phyloP scores from a whole-genome alignment of 2,888 invertebrate genomes.

The Diadegma fenestrale region DNA sequence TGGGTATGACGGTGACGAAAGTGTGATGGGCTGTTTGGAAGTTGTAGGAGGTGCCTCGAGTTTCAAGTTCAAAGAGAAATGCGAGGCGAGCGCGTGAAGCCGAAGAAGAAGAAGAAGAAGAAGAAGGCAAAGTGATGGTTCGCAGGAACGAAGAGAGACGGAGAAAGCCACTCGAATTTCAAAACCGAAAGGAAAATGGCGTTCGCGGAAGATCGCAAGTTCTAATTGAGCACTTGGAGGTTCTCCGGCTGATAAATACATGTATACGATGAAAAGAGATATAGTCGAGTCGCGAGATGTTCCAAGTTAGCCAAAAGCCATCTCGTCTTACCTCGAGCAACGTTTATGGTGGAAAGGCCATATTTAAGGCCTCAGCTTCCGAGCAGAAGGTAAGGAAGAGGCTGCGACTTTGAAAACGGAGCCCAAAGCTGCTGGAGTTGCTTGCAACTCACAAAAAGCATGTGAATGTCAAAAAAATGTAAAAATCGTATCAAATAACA shows the following conservation, averaged over 20 bases:
- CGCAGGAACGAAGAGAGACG: not conserved
- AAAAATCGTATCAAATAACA: not conserved
- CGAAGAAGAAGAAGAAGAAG: not conserved
- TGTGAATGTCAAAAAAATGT: not conserved
- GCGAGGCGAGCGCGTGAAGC: not conserved
- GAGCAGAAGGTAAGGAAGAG: not conserved
- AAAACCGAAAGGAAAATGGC: slow-evolving; percentile 49
- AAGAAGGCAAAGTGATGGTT: not conserved
- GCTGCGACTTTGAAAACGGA: not conserved
- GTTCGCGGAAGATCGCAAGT: slow-evolving; percentile 66
- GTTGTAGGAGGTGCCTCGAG: slow-evolving; percentile 6
- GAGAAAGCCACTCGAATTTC: slow-evolving; percentile 52
- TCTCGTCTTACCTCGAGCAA: slow-evolving; percentile 43
- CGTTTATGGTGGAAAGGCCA: not conserved
- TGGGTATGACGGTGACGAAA: slow-evolving; percentile 22
- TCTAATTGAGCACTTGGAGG: slow-evolving; percentile 76
- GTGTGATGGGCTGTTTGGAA: slow-evolving; percentile 47
- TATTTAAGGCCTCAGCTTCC: not conserved
- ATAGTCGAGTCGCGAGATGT: slow-evolving; percentile 20
- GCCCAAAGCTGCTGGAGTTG: not conserved
- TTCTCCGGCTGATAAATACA: slow-evolving; percentile 61
- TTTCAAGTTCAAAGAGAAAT: slow-evolving; percentile 59
- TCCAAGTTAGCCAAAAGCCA: slow-evolving; percentile 46
- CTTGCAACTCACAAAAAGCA: not conserved
- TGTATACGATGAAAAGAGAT: not conserved